Percentiles rank a stretch among this genome's conserved stretches.
Conservation (phyloP, 2,888 invertebrate genomes). For the Uropetala carovei region DNA sequence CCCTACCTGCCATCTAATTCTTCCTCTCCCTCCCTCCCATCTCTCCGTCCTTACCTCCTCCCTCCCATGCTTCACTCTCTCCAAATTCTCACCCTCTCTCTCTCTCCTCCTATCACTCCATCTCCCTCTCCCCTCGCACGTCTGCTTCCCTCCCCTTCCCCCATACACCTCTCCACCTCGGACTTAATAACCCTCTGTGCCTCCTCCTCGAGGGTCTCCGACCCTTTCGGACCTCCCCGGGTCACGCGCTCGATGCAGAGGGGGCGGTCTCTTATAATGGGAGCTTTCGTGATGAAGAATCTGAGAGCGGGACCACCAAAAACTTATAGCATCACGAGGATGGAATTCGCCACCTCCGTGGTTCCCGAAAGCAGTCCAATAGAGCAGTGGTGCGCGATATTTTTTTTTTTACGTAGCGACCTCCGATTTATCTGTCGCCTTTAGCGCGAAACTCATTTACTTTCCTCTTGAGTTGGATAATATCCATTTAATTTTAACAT, state of each 20-base stretch:
- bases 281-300: constrained; percentile 24
- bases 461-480: too few species aligned
- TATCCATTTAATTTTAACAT: too few species aligned
- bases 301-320: constrained; percentile 5
- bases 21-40: too few species aligned
- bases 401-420: too few species aligned
- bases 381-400: too few species aligned
- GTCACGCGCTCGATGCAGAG: not conserved
- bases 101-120: not conserved
- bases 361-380: not conserved
- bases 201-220: not conserved
- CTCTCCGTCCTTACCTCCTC: too few species aligned
- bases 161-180: not conserved
- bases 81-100: too few species aligned
- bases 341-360: constrained; percentile 27
- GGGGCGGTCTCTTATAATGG: not conserved
- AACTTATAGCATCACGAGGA: constrained; percentile 6
- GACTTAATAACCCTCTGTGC: not conserved
- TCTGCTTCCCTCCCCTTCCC: too few species aligned
- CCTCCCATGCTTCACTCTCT: too few species aligned
- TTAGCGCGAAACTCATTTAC: too few species aligned
- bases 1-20: not conserved
- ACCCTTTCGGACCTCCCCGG: not conserved
- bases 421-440: too few species aligned
- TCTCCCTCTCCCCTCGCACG: too few species aligned